Evolutionary conservation across 2,113 vertebrate genomes (phyloP).

Genomic region (Petroica traversi): DNA sequence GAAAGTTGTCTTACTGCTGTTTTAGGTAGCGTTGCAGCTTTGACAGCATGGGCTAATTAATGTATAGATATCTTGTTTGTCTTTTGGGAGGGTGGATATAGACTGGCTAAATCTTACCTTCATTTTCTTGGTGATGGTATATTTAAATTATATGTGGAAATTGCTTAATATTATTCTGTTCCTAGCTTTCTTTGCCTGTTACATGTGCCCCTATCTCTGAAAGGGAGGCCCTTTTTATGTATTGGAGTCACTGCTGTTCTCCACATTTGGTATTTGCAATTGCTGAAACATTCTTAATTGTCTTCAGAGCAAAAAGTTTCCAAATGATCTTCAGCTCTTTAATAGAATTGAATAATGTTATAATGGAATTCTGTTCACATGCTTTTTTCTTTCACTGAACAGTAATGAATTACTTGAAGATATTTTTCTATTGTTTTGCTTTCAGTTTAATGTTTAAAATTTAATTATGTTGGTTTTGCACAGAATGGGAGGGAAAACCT

Average conservation of each 20-base stretch:
- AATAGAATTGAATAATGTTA: background rate
- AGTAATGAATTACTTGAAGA: background rate
- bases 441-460: background rate
- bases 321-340: background rate
- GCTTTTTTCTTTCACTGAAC: background rate
- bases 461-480: background rate
- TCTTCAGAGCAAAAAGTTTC: background rate
- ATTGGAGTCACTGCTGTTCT: background rate
- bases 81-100: background rate
- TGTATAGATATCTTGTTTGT: background rate
- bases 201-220: accelerated
- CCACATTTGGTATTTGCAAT: background rate
- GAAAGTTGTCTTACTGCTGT: background rate
- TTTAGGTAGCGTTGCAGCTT: background rate
- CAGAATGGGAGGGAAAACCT: background rate
- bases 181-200: background rate
- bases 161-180: background rate
- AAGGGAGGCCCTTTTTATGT: background rate
- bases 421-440: background rate
- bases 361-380: background rate
- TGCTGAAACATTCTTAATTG: background rate
- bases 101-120: background rate
- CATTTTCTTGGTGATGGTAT: background rate
- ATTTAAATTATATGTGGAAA: background rate
- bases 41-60: background rate